phyloP scores from a whole-genome alignment of 2,888 invertebrate species.

The Oasisia sp. region DNA sequence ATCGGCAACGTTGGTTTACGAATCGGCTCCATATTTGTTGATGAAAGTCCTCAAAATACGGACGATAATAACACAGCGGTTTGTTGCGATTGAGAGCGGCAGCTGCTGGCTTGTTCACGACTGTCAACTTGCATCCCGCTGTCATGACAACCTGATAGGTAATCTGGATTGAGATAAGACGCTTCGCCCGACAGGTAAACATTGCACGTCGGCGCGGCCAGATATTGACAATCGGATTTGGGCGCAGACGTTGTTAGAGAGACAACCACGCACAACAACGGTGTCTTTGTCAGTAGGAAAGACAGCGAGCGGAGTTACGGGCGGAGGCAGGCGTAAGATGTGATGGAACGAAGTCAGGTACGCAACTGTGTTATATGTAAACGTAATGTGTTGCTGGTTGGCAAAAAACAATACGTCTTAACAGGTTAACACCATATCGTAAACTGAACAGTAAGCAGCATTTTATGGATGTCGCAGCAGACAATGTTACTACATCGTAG shows the following conservation, averaged over 20 bases:
- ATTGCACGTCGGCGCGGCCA: not conserved
- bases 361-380: not conserved
- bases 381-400: not conserved
- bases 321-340: not conserved
- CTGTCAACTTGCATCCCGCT: not conserved
- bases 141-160: not conserved
- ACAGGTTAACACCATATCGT: not conserved
- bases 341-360: not conserved
- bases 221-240: not conserved
- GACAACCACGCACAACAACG: not conserved
- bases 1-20: conserved; percentile 5
- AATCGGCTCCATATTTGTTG: not conserved
- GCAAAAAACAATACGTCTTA: not conserved
- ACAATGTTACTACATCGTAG: not conserved
- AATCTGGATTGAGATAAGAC: conserved; percentile 17
- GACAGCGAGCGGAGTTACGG: not conserved
- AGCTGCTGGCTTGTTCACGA: not conserved
- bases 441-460: not conserved
- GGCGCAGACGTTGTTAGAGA: not conserved
- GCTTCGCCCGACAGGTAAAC: not conserved
- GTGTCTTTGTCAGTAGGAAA: not conserved
- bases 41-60: not conserved
- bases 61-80: not conserved
- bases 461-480: not conserved
- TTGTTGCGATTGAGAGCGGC: not conserved